A percentile compares a stretch with the other conserved stretches of the same genome.
These are phyloP conservation scores for Marisa cornuarietis DNA, from an alignment of 1,140 invertebrate species.

Conservation along the genomic window DNA sequence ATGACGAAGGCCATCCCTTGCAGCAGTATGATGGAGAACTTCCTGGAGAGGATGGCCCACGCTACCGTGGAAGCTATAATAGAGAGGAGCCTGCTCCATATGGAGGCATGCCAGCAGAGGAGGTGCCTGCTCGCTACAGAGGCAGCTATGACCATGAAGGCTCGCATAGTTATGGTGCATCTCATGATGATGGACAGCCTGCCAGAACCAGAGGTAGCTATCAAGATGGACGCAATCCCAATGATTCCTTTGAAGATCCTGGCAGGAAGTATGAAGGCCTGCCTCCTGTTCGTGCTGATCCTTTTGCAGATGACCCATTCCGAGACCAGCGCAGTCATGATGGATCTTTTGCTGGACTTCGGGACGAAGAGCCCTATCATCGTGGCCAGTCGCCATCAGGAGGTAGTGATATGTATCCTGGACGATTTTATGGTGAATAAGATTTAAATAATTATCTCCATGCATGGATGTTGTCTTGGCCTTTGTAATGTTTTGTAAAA, in stretches of 20 bases:
- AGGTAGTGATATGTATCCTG: conserved; percentile 37
- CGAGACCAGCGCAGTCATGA: conserved; percentile 38
- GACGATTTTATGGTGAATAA: conserved; percentile 29
- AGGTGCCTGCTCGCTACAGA: not conserved
- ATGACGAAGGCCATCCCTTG: conserved; percentile 6
- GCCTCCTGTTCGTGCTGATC: conserved; percentile 50
- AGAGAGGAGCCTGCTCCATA: conserved; percentile 63
- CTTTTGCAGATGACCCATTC: conserved; percentile 62
- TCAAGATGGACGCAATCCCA: conserved; percentile 15
- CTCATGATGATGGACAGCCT: conserved; percentile 27
- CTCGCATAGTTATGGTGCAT: conserved; percentile 53
- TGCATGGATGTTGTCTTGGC: conserved; percentile 5
- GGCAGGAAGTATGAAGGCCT: conserved; percentile 49
- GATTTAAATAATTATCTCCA: not conserved
- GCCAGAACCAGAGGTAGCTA: conserved; percentile 24
- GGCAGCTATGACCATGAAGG: conserved; percentile 66
- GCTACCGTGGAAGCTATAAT: conserved; percentile 30
- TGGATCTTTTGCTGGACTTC: conserved; percentile 20
- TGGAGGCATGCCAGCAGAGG: not conserved
- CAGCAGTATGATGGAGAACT: too few species aligned
- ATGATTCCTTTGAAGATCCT: conserved; percentile 8
- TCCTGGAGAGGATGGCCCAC: conserved; percentile 4
- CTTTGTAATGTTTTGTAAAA: not conserved
- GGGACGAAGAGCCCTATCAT: conserved; percentile 68
- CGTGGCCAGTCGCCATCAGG: conserved; percentile 73